Base-by-base conservation (phyloP, 2,888 invertebrate species). In the Aspidapion aeneum region DNA sequence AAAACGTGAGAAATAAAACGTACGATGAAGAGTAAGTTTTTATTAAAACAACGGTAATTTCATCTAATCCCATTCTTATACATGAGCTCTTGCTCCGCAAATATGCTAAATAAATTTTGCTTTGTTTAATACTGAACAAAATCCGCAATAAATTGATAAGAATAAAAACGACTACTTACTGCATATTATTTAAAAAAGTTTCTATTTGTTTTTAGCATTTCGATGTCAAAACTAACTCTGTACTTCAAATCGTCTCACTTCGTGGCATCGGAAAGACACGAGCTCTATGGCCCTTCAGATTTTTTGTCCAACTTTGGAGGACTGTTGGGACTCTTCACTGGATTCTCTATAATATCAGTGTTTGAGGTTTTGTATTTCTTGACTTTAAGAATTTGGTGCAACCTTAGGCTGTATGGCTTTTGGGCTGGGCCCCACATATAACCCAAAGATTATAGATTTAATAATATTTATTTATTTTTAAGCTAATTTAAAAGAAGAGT, bases 351-450 rank as follows among this genome's bases (percentile, higher is more conserved):
- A n/a, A 72, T 80, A 17, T 80, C 81, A 2, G 62, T 85, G 21
- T 81, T 84, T 51, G 85, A 85, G 70, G 77, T 85, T 18, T 73
- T 84, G 3, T 85, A 85, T 70, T 85, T 83, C 72, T 76, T 82
- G 57, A 83, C 83, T 0, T 77, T 85, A 7, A 69, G 80, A 58
- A 66, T 79, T n/a, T 73, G 72, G 61, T 78, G 78, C 63, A 81
- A 79, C 69, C 64, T 73, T 1, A 63, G 69, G 55, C 68, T 75
- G 55, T 75, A 74, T 60, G 76, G 76, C 9, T 67, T 69, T 60
- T 77, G 77, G 77, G 69, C 74, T 9, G 75, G 75, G 19, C 52
- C 52, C 35, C 35, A 35, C 3, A 35, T n/a, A n/a, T n/a, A n/a
- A n/a, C n/a, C n/a, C n/a, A n/a, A n/a, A n/a, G n/a, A n/a, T n/a